Evolutionary conservation across 2,888 invertebrate species (phyloP).

Genomic region (Lymantria monacha): DNA sequence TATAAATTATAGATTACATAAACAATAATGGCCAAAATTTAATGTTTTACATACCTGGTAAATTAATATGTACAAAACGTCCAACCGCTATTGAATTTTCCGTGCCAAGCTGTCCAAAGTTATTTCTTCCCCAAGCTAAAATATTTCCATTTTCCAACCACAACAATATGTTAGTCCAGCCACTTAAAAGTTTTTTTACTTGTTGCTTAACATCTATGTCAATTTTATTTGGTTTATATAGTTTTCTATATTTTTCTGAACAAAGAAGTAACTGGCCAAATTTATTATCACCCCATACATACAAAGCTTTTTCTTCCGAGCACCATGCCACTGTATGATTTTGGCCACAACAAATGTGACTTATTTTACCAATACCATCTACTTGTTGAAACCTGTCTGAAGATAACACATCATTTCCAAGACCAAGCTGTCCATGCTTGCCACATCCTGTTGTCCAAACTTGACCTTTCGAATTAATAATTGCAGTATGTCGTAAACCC

Average conservation of each 20-base stretch:
- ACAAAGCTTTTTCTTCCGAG: conserved; percentile 81
- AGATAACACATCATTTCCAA: conserved; percentile 62
- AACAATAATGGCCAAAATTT: neutral
- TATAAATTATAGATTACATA: too few relatives aligned
- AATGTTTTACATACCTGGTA: conserved; percentile 56
- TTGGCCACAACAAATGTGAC: conserved; percentile 89
- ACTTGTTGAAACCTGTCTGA: conserved; percentile 78
- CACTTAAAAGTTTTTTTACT: conserved; percentile 83
- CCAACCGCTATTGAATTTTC: conserved; percentile 46
- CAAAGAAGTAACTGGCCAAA: conserved; percentile 88
- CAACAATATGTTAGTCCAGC: conserved; percentile 90
- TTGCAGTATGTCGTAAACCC: conserved; percentile 86
- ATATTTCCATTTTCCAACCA: conserved; percentile 84
- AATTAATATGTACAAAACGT: conserved; percentile 53
- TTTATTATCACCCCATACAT: conserved; percentile 92
- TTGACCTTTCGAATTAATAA: conserved; percentile 83
- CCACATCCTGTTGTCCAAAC: conserved; percentile 86
- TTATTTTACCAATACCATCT: conserved; percentile 78
- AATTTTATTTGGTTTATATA: conserved; percentile 79
- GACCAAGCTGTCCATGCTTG: conserved; percentile 86
- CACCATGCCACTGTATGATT: conserved; percentile 87
- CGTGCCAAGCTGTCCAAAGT: conserved; percentile 89
- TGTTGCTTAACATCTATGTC: conserved; percentile 79
- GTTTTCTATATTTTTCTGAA: conserved; percentile 71
- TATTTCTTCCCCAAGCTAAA: conserved; percentile 91